Conservation (phyloP, 1,140 invertebrate species). For the Papilio polyxenes region DNA sequence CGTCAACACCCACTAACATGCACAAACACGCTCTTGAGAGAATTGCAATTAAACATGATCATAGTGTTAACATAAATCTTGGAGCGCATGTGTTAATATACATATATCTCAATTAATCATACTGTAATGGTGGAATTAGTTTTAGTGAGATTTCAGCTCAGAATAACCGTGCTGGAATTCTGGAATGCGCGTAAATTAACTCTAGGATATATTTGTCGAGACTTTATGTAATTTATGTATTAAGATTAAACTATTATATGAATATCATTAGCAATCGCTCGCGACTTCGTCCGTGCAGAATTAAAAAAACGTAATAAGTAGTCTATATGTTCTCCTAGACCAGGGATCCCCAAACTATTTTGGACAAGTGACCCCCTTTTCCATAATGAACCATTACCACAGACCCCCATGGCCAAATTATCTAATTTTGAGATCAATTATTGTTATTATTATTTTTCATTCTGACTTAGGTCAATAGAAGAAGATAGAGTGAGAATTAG, state of each 20-base stretch:
- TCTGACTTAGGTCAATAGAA: too few species aligned
- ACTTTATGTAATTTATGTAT: background rate
- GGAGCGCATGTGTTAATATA: conserved; percentile 11
- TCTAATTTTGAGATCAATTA: too few species aligned
- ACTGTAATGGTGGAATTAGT: conserved; percentile 38
- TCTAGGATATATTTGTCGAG: conserved; percentile 4
- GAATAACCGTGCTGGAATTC: conserved; percentile 26
- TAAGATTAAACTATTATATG: background rate
- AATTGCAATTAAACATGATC: conserved; percentile 28
- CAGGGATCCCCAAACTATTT: too few species aligned
- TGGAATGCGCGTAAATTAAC: background rate
- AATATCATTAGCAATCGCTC: background rate
- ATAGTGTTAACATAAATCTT: conserved; percentile 30
- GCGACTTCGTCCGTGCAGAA: too few species aligned
- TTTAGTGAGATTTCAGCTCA: conserved; percentile 33
- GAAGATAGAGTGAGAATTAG: too few species aligned
- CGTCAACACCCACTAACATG: background rate
- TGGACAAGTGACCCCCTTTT: too few species aligned
- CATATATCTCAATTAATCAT: conserved; percentile 35
- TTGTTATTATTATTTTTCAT: too few species aligned
- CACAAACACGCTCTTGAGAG: conserved; percentile 10
- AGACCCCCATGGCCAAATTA: too few species aligned
- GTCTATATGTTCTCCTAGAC: too few species aligned
- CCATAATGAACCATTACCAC: too few species aligned
- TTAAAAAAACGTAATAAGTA: too few species aligned